Conservation (phyloP, 2,113 vertebrate species). For the Agelaius phoeniceus region DNA sequence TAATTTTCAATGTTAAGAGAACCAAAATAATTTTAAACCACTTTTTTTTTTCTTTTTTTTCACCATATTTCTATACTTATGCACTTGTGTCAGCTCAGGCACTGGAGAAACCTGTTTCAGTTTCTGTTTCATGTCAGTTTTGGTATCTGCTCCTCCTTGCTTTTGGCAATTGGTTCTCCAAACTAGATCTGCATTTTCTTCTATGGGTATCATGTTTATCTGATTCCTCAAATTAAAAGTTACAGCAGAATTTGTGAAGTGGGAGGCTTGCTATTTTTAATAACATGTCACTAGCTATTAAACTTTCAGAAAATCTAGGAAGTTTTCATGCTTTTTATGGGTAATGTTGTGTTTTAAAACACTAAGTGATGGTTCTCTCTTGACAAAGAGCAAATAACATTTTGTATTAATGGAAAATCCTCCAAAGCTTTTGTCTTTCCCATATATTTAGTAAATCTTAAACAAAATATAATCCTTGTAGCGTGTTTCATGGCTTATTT, state of each 20-base stretch:
- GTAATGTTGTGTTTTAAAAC: slow-evolving; percentile 34
- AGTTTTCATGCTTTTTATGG: slow-evolving; percentile 37
- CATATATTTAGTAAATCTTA: slow-evolving; percentile 48
- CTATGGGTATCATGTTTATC: neutral
- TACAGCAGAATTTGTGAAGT: neutral
- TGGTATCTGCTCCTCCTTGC: neutral
- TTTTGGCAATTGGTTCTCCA: neutral
- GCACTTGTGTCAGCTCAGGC: neutral
- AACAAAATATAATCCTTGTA: slow-evolving; percentile 25
- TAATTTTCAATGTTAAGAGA: neutral
- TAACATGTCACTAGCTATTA: slow-evolving; percentile 2
- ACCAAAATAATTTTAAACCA: neutral
- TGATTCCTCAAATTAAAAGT: neutral
- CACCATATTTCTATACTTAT: neutral
- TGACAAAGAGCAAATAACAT: slow-evolving; percentile 32
- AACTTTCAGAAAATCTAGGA: slow-evolving; percentile 2
- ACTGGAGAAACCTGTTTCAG: neutral
- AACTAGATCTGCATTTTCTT: neutral
- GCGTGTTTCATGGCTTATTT: slow-evolving; percentile 47
- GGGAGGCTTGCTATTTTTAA: neutral
- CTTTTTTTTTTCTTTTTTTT: neutral
- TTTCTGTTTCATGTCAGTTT: neutral
- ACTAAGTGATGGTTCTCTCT: neutral
- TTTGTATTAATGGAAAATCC: slow-evolving; percentile 50
- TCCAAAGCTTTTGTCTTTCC: slow-evolving; percentile 12